These are phyloP conservation scores for Tortricodes alternella DNA, from an alignment of 2,888 invertebrate species.

Conservation along the genomic window DNA sequence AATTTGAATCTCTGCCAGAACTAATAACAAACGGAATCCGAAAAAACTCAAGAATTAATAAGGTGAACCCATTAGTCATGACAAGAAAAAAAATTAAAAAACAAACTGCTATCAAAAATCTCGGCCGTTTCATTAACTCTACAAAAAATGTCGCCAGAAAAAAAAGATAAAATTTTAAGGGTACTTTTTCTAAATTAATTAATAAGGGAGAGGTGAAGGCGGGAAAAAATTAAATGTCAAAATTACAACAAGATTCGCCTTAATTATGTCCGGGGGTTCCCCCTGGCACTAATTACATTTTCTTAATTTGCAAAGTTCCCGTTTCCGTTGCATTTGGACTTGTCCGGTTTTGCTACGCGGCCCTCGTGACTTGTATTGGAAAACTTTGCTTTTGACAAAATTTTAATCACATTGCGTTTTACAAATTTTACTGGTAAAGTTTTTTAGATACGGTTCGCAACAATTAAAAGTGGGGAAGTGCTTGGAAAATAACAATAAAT, in stretches of 20 bases:
- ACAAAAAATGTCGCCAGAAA: constrained; percentile 67
- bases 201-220: constrained; percentile 69
- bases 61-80: constrained; percentile 57
- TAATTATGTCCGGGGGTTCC: constrained; percentile 68
- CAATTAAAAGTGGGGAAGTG: background rate
- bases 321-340: constrained; percentile 46
- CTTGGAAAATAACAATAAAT: no score
- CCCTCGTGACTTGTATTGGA: constrained; percentile 44
- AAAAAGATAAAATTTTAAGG: constrained; percentile 76
- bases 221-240: constrained; percentile 79
- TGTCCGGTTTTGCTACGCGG: constrained; percentile 45
- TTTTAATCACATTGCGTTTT: constrained; percentile 28
- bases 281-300: constrained; percentile 76
- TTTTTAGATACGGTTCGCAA: background rate
- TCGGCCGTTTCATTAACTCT: constrained; percentile 71
- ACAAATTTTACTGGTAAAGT: background rate
- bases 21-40: constrained; percentile 30
- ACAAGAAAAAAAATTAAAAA: constrained; percentile 46
- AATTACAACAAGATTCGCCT: constrained; percentile 81
- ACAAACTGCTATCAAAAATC: constrained; percentile 70
- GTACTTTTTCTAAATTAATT: constrained; percentile 77
- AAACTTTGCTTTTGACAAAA: constrained; percentile 36
- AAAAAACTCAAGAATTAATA: constrained; percentile 47
- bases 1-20: constrained; percentile 27
- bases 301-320: constrained; percentile 79